Base-by-base conservation (phyloP, 2,888 invertebrate genomes). In the Megamerina dolium region DNA sequence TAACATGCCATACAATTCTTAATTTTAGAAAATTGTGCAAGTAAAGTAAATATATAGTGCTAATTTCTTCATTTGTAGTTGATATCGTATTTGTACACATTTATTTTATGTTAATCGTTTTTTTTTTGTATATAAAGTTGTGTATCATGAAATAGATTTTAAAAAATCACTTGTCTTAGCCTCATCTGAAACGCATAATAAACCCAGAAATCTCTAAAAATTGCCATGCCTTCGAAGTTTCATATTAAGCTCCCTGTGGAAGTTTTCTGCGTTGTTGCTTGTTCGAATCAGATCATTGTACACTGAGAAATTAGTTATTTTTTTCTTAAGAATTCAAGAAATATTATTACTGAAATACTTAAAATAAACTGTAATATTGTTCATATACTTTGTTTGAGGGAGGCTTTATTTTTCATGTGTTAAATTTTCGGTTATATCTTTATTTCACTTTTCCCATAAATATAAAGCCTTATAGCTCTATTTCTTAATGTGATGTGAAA, bases 251-350 rank as follows among this genome's bases (percentile, higher is more conserved):
- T 41, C 35, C 20, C 37, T 37, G 27, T 43, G n/a, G n/a, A n/a
- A n/a, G n/a, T n/a, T n/a, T n/a, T n/a, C n/a, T n/a, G n/a, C n/a
- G n/a, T n/a, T n/a, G n/a, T n/a, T n/a, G n/a, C n/a, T n/a, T n/a
- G 41, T 47, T 44, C 43, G 43, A 27, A 44, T 41, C 38, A 38
- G 44, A 14, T 47, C 30, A 41, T 47, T 44, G 41, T 41, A 47
- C 21, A 41, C 46, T 40, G 40, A 43, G 36, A 46, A 39, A 16
- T 42, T 46, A 14, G 33, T 37, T 37, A 41, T 21, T 41, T 27
- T 20, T 41, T 37, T 37, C 37, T 45, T 41, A 37, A n/a, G n/a
- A 45, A 46, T 37, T 20, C 37, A 46, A 41, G 16, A 23, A 31
- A 36, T 37, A 34, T 21, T 41, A 31, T 41, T 41, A 37, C n/a